Evolutionary conservation across 2,797 vertebrate species (phyloP).

Genomic region (Gambelia wislizenii): DNA sequence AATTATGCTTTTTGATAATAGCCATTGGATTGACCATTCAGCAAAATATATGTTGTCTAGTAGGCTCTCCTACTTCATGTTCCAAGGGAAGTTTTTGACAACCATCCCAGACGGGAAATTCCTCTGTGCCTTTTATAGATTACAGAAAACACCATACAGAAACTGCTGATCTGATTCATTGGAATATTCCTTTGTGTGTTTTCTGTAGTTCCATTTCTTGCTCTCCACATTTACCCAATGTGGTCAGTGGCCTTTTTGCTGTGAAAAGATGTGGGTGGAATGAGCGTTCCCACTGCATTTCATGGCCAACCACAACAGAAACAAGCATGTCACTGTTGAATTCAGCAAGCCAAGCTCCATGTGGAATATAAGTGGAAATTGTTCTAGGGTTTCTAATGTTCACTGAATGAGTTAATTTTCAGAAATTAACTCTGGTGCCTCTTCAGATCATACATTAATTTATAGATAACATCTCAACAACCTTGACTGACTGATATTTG

Average conservation of each 20-base stretch:
- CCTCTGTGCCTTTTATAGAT: background rate
- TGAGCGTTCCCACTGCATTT: accelerated
- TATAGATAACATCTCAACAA: conserved; percentile 54
- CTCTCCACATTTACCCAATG: accelerated
- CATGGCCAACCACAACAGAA: background rate
- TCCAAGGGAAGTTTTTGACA: conserved; percentile 43
- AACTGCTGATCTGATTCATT: background rate
- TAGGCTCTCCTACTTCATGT: conserved; percentile 32
- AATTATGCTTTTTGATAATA: conserved; percentile 55
- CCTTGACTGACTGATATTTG: conserved; percentile 61
- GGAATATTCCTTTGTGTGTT: background rate
- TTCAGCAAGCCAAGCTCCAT: background rate
- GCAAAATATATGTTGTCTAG: conserved; percentile 61
- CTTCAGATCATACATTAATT: conserved; percentile 62
- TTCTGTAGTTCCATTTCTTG: background rate
- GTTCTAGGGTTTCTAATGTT: conserved; percentile 4
- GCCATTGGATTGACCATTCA: conserved; percentile 31
- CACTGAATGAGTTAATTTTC: background rate
- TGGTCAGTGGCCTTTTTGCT: accelerated
- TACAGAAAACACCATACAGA: background rate
- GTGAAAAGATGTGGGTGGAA: background rate
- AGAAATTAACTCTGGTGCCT: conserved; percentile 36
- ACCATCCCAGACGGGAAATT: background rate
- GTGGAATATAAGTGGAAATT: background rate
- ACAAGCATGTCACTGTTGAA: background rate